Evolutionary conservation across 2,113 vertebrate species (phyloP).

Genomic region (Chlorodrepanis virens): DNA sequence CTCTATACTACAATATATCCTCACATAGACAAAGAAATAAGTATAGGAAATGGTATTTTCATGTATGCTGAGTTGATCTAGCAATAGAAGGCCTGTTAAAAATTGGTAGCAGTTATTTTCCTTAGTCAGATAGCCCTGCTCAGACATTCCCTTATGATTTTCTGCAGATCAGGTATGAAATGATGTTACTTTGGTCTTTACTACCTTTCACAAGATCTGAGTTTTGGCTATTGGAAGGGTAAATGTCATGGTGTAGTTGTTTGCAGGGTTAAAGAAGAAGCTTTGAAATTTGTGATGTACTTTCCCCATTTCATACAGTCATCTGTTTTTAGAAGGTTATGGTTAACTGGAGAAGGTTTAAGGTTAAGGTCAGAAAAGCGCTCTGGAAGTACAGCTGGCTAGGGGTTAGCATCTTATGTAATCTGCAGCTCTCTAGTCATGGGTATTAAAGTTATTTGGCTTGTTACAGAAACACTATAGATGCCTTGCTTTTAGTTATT

Average conservation of each 20-base stretch:
- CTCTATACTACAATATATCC: background rate
- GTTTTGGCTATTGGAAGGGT: background rate
- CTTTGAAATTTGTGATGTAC: background rate
- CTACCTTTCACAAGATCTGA: background rate
- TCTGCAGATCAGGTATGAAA: background rate
- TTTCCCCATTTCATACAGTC: background rate
- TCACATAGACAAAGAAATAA: background rate
- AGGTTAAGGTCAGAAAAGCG: background rate
- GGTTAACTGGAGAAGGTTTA: background rate
- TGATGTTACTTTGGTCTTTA: background rate
- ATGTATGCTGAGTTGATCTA: background rate
- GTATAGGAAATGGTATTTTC: background rate
- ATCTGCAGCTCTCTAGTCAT: background rate
- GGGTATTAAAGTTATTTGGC: background rate
- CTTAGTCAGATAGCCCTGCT: background rate
- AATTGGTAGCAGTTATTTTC: background rate
- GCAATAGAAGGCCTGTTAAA: background rate
- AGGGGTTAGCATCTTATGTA: background rate
- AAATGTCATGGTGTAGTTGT: background rate
- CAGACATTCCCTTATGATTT: background rate
- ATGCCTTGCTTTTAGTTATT: background rate
- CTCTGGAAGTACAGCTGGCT: background rate
- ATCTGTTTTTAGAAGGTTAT: background rate
- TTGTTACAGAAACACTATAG: background rate
- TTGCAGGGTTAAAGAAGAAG: background rate